A percentile compares a stretch with the other conserved stretches of the same genome.
Conservation (phyloP, 1,140 invertebrate species). For the silkworm (Bombyx mori) region DNA sequence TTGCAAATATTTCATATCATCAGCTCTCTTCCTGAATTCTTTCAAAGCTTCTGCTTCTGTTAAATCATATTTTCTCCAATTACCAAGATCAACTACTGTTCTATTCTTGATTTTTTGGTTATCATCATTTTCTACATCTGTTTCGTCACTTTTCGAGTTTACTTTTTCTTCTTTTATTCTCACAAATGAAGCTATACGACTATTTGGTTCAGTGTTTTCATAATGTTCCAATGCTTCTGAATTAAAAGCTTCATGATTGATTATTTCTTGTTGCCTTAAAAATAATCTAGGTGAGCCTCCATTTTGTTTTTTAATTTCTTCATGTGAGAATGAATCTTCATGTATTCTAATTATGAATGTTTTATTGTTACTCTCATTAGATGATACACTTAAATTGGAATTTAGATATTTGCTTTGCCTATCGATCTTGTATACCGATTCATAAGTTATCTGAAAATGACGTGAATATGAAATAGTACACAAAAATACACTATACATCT, state of each 20-base stretch:
- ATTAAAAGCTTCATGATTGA: too few species aligned
- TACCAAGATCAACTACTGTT: slow-evolving; percentile 12
- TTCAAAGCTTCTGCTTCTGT: slow-evolving; percentile 49
- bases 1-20: slow-evolving; percentile 37
- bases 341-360: too few species aligned
- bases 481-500: too few species aligned
- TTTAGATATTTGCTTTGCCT: slow-evolving; percentile 16
- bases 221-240: too few species aligned
- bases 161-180: slow-evolving; percentile 21
- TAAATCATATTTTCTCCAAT: slow-evolving; percentile 41
- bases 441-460: slow-evolving; percentile 37
- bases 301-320: too few species aligned
- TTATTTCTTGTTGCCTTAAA: too few species aligned
- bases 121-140: slow-evolving; percentile 15
- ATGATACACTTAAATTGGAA: slow-evolving; percentile 26
- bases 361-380: background rate
- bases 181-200: slow-evolving; percentile 12
- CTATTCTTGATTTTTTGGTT: slow-evolving; percentile 17
- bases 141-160: slow-evolving; percentile 10
- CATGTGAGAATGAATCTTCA: too few species aligned
- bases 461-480: background rate
- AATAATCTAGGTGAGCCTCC: too few species aligned
- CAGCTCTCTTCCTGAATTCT: slow-evolving; percentile 30
- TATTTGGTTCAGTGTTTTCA: background rate
- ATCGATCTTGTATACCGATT: slow-evolving; percentile 35